phyloP scores from a whole-genome alignment of 1,140 invertebrate genomes.

The Akabosia matsudoensis region DNA sequence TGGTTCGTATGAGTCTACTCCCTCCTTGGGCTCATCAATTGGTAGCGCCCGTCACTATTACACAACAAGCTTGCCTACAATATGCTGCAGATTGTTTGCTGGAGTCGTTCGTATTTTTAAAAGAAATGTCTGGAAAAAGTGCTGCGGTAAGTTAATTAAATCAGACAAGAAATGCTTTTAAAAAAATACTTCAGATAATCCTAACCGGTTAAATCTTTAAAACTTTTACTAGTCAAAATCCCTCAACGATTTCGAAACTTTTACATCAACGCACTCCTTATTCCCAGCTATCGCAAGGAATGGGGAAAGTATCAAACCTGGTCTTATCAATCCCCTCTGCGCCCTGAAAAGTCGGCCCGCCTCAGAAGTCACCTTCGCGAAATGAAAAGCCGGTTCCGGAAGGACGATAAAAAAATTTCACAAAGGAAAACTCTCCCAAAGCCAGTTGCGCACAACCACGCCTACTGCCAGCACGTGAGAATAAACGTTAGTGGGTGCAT shows the following conservation, averaged over 20 bases:
- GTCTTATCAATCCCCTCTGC: neutral
- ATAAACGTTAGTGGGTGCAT: conserved; percentile 8
- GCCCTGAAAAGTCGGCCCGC: neutral
- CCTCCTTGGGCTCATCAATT: too few species aligned
- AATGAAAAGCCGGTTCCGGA: neutral
- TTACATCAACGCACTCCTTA: conserved; percentile 21
- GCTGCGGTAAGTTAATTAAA: too few species aligned
- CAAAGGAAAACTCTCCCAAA: neutral
- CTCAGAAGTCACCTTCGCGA: neutral
- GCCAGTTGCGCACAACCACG: neutral
- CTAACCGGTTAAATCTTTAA: neutral
- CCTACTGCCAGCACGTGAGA: neutral
- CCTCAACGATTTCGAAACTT: conserved; percentile 15
- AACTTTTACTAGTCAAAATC: neutral
- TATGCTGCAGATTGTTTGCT: too few species aligned
- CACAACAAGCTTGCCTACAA: too few species aligned
- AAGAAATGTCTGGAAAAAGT: too few species aligned
- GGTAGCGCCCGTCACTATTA: too few species aligned
- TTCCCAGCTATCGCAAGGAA: conserved; percentile 22
- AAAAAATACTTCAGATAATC: neutral
- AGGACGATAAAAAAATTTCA: neutral
- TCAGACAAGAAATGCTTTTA: too few species aligned
- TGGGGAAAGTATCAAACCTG: conserved; percentile 31
- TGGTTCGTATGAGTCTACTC: too few species aligned
- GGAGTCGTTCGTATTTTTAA: too few species aligned